phyloP scores from a whole-genome alignment of 1,140 invertebrate species.

The Apis dorsata region DNA sequence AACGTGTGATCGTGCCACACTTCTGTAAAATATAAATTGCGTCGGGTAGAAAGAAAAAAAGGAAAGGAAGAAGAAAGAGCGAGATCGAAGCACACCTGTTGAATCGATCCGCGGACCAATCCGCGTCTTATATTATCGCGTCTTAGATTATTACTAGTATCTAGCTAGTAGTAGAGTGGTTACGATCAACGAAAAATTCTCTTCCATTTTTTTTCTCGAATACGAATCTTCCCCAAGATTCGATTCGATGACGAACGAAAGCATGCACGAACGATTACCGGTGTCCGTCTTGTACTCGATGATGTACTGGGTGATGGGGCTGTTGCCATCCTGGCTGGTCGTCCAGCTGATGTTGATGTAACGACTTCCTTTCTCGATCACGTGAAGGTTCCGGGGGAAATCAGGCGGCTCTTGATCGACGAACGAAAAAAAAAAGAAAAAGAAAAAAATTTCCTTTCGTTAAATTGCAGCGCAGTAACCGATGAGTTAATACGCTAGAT shows the following conservation, averaged over 20 bases:
- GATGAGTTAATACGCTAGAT: neutral
- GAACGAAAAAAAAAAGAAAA: neutral
- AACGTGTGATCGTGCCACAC: conserved; percentile 88
- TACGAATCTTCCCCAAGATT: too few species aligned
- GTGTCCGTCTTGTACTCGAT: conserved; percentile 92
- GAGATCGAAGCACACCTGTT: neutral
- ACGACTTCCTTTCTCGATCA: conserved; percentile 89
- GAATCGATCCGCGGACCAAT: neutral
- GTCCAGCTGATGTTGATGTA: conserved; percentile 92
- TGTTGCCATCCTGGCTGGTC: conserved; percentile 91
- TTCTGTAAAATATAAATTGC: conserved; percentile 79
- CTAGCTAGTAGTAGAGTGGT: neutral
- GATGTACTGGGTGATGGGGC: conserved; percentile 92
- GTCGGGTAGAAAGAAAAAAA: neutral
- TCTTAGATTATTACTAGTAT: neutral
- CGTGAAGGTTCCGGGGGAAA: conserved; percentile 90
- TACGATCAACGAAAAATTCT: neutral
- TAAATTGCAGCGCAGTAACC: neutral
- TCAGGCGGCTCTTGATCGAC: conserved; percentile 87
- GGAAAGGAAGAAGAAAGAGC: too few species aligned
- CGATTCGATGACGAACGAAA: too few species aligned
- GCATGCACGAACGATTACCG: conserved; percentile 80
- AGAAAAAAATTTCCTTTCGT: neutral
- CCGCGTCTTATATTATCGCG: too few species aligned
- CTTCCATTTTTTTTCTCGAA: neutral